Evolutionary conservation across 2,113 vertebrate genomes (phyloP), one percentile per base, ranked within the genome.

Genomic region (Campylomormyrus numenius): DNA sequence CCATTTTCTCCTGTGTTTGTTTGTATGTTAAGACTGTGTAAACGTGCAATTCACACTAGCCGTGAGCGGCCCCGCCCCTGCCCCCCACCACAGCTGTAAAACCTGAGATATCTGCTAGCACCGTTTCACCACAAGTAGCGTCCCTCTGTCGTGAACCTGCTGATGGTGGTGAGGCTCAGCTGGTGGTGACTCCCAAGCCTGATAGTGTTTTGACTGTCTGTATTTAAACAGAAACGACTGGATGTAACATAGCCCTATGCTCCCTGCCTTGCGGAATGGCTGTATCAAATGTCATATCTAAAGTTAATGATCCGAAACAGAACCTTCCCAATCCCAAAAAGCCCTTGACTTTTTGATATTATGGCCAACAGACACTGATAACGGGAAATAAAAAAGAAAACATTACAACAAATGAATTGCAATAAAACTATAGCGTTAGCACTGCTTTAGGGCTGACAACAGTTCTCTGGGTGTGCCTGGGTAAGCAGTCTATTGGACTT

Each of bases 91-190:
- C 21, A 86, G 35, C 56, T 31, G 24, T 87, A 74, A 52, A 27
- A 87, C 89, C 89, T 90, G 89, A 90, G 84, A 70, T 46, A n/a
- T 4, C 24, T n/a, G 45, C 89, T 27, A 87, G 84, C 27, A 52
- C 53, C 58, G 3, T 83, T 53, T 48, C 49, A 19, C 9, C 77
- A 42, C 4, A 21, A 42, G 50, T 70, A 35, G 31, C 58, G 2
- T 39, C 15, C n/a, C 39, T 24, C 50, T 85, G 21, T 6, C 49
- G 1, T 62, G 35, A 9, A 5, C 2, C n/a, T 49, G 45, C 13
- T 15, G 21, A 49, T 11, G 24, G 5, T 70, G 52, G 46, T 11
- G 31, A 17, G 45, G 50, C 56, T n/a, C 58, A 17, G 10, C 5
- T 31, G 39, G 39, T 42, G 39, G 39, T 3, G 21, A 2, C 42